A percentile compares a stretch with the other conserved stretches of the same genome.
These are phyloP conservation scores for Drosophila anomelani DNA, from an alignment of 2,888 invertebrate genomes.

Conservation along the genomic window DNA sequence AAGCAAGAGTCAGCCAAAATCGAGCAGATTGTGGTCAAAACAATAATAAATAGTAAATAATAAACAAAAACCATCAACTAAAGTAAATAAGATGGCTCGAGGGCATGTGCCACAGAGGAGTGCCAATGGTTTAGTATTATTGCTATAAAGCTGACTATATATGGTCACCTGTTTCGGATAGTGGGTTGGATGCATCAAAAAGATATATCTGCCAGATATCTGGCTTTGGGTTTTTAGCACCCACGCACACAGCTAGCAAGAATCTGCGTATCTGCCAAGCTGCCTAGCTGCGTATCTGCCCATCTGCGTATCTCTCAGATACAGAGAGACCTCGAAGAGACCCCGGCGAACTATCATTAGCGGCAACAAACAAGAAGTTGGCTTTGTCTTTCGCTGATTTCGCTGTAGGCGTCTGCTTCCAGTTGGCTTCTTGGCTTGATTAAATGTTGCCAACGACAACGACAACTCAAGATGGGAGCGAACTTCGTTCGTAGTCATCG, in stretches of 20 bases:
- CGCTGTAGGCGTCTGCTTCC: conserved; percentile 63
- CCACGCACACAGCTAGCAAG: conserved; percentile 25
- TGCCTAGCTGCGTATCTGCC: conserved; percentile 1
- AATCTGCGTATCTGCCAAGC: conserved; percentile 10
- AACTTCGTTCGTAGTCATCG: conserved; percentile 4
- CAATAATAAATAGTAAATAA: neutral
- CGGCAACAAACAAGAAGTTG: conserved; percentile 41
- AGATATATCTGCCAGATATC: too few species aligned
- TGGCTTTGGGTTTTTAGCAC: neutral
- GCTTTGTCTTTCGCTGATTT: conserved; percentile 42
- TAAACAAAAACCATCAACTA: neutral
- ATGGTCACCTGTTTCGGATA: conserved; percentile 2
- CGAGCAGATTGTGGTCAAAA: conserved; percentile 1
- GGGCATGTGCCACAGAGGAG: neutral
- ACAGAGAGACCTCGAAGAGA: neutral
- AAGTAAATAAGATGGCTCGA: neutral
- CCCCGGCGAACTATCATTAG: conserved; percentile 37
- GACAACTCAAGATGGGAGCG: conserved; percentile 25
- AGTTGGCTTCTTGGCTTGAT: conserved; percentile 76
- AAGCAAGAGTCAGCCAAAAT: conserved; percentile 6
- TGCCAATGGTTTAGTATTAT: neutral
- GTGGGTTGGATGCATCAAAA: neutral
- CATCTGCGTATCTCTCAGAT: conserved; percentile 24
- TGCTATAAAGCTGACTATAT: neutral
- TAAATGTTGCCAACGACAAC: conserved; percentile 77